Base-by-base conservation (phyloP, 2,888 invertebrate species). In the Noctuana brunneofusca region DNA sequence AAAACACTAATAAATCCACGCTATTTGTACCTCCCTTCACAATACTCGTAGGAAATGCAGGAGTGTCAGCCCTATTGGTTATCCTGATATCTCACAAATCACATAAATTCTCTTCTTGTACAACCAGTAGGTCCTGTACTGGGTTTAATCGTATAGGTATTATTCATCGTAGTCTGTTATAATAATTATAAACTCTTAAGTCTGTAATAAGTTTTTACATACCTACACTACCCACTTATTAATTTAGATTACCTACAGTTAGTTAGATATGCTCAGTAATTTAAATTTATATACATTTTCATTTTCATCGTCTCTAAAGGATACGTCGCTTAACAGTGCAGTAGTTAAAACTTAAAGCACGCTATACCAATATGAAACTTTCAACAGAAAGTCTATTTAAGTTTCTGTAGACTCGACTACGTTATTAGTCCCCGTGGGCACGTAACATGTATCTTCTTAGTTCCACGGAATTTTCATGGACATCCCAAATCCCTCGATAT, bases 361-460 rank as follows among this genome's bases (percentile, higher is more conserved):
- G 46, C 20, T 46, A 46, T 27, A 49, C 14, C 24, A 52, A 27
- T 52, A 52, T 14, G 6, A 30, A 52, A 52, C 50, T 52, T 30
- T 32, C 30, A 52, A 12, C 50, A 32, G 16, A 24, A 16, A 14
- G 16, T 52, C 50, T 18, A 27, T 52, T 20, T 9, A 32, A 52
- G 50, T 52, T 16, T 30, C 30, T 16, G 18, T 30, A 30, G 24
- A 52, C 1, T 22, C 30, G 16, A 32, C 30, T 30, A 52, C 30
- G 16, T 30, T 52, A 52, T 50, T 50, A 30, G 50, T 27, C 50
- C 27, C 50, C 30, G 4, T 18, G 16, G 50, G 14, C 27, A 9
- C 30, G 30, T 52, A 27, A 52, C 16, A 4, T 27, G 11, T 48
- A 43, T 43, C 16, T 43, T 8, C 24, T 49, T 24, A 12, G 24